These are phyloP conservation scores for Phrynocephalus forsythii DNA, from an alignment of 2,797 vertebrate species.

Conservation along the genomic window DNA sequence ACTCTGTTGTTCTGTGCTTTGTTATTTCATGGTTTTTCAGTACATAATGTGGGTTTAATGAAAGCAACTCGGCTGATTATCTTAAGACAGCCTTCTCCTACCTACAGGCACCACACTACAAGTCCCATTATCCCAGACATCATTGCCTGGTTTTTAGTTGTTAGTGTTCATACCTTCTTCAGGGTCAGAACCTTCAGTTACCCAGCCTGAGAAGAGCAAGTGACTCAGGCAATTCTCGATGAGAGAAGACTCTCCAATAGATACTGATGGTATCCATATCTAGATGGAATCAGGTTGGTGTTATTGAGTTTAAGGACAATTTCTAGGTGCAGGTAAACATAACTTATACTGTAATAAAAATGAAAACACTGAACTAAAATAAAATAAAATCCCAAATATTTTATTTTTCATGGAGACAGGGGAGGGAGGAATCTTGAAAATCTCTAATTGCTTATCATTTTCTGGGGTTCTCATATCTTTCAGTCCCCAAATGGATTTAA, in stretches of 20 bases:
- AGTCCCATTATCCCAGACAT: neutral
- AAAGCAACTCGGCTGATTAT: too few species aligned
- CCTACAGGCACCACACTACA: neutral
- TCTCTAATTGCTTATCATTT: neutral
- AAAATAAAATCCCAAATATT: conserved; percentile 31
- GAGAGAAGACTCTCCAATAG: too few species aligned
- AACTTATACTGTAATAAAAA: conserved; percentile 23
- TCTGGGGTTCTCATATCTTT: conserved; percentile 19
- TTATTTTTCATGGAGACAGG: neutral
- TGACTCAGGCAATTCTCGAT: too few species aligned
- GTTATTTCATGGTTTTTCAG: neutral
- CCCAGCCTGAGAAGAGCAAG: too few species aligned
- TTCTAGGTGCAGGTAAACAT: neutral
- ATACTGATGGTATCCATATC: neutral
- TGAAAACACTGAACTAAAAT: conserved; percentile 29
- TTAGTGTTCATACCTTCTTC: too few species aligned
- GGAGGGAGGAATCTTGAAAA: neutral
- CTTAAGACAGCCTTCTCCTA: neutral
- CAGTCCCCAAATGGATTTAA: conserved; percentile 18
- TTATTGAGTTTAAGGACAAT: neutral
- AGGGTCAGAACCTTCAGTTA: too few species aligned
- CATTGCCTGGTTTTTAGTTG: neutral
- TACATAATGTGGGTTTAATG: neutral
- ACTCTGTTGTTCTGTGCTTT: conserved; percentile 11
- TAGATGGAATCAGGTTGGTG: neutral